Evolutionary conservation across 2,113 vertebrate genomes (phyloP).

Genomic region (Willisornis vidua): DNA sequence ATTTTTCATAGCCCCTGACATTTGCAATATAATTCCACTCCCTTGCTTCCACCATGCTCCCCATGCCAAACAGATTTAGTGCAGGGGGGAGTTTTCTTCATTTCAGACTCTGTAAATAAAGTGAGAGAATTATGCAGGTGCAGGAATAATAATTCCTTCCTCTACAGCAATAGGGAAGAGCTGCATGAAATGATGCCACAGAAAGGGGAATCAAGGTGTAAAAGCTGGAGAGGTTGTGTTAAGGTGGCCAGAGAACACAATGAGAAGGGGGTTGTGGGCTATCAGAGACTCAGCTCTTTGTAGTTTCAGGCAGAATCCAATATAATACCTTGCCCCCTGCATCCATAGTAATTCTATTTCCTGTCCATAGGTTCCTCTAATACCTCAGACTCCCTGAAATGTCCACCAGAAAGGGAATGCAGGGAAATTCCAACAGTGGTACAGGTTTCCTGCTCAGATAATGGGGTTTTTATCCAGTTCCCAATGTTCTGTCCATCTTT

Average conservation of each 20-base stretch:
- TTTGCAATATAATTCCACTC: constrained; percentile 56
- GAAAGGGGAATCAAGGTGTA: background rate
- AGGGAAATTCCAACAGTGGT: background rate
- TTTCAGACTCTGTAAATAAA: constrained; percentile 9
- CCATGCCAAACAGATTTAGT: background rate
- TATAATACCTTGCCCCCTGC: background rate
- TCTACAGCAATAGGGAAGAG: background rate
- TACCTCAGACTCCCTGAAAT: background rate
- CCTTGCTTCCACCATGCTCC: background rate
- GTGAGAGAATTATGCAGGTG: background rate
- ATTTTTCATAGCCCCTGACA: constrained; percentile 66
- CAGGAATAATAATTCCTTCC: background rate
- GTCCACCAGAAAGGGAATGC: background rate
- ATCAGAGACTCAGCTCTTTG: background rate
- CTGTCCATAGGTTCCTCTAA: background rate
- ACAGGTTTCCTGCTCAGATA: background rate
- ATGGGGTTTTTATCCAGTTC: background rate
- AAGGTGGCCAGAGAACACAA: background rate
- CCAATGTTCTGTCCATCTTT: background rate
- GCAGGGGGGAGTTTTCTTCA: background rate
- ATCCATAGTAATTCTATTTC: background rate
- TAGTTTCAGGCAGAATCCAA: background rate
- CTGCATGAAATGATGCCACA: rapidly evolving
- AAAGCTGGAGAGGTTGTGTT: background rate
- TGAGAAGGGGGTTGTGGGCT: background rate